These are phyloP conservation scores for Tanypteryx hageni DNA, from an alignment of 2,888 invertebrate genomes.

Conservation along the genomic window DNA sequence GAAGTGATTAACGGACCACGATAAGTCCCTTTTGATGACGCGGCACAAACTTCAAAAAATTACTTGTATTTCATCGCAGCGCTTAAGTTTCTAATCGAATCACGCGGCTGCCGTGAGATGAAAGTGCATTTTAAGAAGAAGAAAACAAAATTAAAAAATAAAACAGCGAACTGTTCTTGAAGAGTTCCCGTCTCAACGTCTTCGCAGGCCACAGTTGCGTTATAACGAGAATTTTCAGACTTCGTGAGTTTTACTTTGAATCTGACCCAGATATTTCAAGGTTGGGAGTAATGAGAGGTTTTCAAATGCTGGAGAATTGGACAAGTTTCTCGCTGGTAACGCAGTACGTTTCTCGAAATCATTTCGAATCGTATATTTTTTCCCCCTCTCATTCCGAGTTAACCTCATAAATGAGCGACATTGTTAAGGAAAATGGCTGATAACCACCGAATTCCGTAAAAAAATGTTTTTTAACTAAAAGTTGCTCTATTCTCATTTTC, in stretches of 20 bases:
- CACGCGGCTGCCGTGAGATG: background rate
- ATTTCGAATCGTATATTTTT: background rate
- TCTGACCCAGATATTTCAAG: background rate
- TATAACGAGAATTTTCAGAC: background rate
- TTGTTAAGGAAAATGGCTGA: too few species aligned
- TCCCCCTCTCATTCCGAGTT: too few species aligned
- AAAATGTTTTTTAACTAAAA: too few species aligned
- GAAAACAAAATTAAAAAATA: background rate
- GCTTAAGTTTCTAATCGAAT: slow-evolving; percentile 14
- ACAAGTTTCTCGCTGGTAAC: background rate
- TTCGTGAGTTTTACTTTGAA: background rate
- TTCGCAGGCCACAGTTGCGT: background rate
- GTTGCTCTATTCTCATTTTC: too few species aligned
- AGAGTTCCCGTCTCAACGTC: background rate
- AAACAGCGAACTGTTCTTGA: background rate
- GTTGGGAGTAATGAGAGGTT: slow-evolving; percentile 24
- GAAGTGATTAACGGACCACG: background rate
- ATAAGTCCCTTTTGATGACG: background rate
- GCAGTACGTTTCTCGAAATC: background rate
- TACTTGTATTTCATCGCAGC: background rate
- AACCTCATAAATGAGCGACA: too few species aligned
- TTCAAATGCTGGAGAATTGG: background rate
- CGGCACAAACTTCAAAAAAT: background rate
- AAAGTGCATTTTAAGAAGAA: background rate
- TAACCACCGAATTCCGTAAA: too few species aligned